Conservation (phyloP, 2,797 vertebrate genomes). For the Peromyscus aztecus region DNA sequence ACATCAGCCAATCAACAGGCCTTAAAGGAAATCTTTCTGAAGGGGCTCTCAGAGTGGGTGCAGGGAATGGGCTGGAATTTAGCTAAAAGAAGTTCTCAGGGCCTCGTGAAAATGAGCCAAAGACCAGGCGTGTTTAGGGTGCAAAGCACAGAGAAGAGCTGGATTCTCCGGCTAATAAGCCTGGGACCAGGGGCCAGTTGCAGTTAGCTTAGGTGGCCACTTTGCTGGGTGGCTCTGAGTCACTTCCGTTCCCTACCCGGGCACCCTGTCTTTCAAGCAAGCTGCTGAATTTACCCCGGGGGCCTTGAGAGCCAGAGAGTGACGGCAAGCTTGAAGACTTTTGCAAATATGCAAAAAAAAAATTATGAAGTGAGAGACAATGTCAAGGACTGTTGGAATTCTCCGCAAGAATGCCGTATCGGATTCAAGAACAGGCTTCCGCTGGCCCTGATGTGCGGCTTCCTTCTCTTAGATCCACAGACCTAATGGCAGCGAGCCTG, state of each 20-base stretch:
- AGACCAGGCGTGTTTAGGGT: neutral
- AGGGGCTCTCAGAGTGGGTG: neutral
- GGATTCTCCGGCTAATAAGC: conserved; percentile 1
- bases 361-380: conserved; percentile 24
- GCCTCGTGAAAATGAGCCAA: conserved; percentile 35
- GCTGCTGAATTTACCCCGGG: neutral
- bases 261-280: conserved; percentile 29
- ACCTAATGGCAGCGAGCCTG: neutral
- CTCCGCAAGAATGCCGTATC: neutral
- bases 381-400: neutral
- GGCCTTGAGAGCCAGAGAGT: conserved; percentile 10
- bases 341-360: conserved; percentile 24
- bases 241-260: neutral
- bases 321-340: conserved; percentile 28
- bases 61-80: neutral
- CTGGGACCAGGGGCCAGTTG: neutral
- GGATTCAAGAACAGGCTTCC: conserved; percentile 25
- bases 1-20: conserved; percentile 26
- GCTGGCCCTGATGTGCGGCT: conserved; percentile 20
- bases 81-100: neutral
- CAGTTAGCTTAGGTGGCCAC: neutral
- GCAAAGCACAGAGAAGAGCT: neutral
- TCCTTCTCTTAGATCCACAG: conserved; percentile 43
- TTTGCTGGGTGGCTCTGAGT: neutral
- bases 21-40: conserved; percentile 20